Conservation (phyloP, 2,113 vertebrate species). For the Cacatua alba region DNA sequence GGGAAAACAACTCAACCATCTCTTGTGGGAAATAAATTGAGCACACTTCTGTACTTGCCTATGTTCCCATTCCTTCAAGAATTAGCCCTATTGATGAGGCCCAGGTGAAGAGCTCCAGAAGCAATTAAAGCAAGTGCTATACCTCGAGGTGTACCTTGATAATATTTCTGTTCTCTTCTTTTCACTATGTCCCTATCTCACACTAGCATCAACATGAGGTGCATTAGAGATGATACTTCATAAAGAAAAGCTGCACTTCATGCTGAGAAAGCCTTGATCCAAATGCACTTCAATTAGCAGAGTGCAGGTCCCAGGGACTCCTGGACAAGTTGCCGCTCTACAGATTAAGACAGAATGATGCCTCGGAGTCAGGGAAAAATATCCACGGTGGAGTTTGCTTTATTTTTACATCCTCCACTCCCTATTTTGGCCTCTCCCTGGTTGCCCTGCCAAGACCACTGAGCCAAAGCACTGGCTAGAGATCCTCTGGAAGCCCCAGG, state of each 20-base stretch:
- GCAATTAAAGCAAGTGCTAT: constrained; percentile 66
- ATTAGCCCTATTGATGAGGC: constrained; percentile 55
- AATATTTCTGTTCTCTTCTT: constrained; percentile 27
- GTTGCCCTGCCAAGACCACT: neutral
- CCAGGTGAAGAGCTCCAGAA: constrained; percentile 56
- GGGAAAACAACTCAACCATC: constrained; percentile 46
- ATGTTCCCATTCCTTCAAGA: constrained; percentile 27
- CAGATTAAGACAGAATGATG: constrained; percentile 6
- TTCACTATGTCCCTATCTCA: neutral
- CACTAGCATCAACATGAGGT: neutral
- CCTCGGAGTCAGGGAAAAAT: neutral
- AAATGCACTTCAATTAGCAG: constrained; percentile 51
- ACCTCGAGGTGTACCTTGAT: neutral
- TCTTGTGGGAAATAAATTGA: constrained; percentile 48
- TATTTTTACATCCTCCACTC: neutral
- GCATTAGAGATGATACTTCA: constrained; percentile 6
- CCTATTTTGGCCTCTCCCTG: neutral
- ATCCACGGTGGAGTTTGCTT: neutral
- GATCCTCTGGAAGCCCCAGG: neutral
- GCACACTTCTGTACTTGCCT: constrained; percentile 34
- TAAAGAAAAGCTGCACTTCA: constrained; percentile 9
- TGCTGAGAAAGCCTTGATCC: constrained; percentile 28
- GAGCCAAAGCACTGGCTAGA: neutral
- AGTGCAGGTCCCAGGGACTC: constrained; percentile 30
- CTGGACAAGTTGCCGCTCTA: constrained; percentile 14